Conservation (phyloP, 2,113 vertebrate genomes). For the Zosterops japonicus region DNA sequence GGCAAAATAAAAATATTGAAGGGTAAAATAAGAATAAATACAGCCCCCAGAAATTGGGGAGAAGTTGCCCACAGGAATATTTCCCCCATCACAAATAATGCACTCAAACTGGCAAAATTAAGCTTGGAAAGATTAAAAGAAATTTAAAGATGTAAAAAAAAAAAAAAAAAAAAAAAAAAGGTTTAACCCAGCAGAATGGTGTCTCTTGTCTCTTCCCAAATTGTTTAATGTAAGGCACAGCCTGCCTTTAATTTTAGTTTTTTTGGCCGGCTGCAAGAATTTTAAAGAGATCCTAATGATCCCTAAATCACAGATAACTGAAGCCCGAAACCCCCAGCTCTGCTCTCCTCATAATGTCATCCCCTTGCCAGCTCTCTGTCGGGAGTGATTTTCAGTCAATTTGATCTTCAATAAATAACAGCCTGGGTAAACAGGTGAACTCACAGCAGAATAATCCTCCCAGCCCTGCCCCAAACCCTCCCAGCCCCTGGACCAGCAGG, state of each 20-base stretch:
- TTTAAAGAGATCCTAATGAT: slow-evolving; percentile 44
- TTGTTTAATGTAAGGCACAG: slow-evolving; percentile 21
- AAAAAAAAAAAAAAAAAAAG: not conserved
- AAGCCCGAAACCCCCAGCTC: not conserved
- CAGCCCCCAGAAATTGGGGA: not conserved
- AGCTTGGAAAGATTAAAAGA: not conserved
- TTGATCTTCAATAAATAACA: slow-evolving; percentile 65
- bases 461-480: not conserved
- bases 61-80: not conserved
- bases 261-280: slow-evolving; percentile 20
- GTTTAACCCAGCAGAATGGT: not conserved
- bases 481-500: not conserved
- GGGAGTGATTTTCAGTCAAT: slow-evolving; percentile 52
- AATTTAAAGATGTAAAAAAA: not conserved
- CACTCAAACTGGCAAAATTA: not conserved
- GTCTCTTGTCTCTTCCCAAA: not conserved
- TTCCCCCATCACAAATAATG: not conserved
- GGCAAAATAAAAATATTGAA: not conserved
- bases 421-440: slow-evolving; percentile 66
- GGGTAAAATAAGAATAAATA: not conserved
- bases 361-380: slow-evolving; percentile 36
- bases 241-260: slow-evolving; percentile 51
- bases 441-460: slow-evolving; percentile 49
- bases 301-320: slow-evolving; percentile 58
- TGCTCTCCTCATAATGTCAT: slow-evolving; percentile 28